phyloP scores from a whole-genome alignment of 2,797 vertebrate species.

The Oryzias dopingdopingensis region DNA sequence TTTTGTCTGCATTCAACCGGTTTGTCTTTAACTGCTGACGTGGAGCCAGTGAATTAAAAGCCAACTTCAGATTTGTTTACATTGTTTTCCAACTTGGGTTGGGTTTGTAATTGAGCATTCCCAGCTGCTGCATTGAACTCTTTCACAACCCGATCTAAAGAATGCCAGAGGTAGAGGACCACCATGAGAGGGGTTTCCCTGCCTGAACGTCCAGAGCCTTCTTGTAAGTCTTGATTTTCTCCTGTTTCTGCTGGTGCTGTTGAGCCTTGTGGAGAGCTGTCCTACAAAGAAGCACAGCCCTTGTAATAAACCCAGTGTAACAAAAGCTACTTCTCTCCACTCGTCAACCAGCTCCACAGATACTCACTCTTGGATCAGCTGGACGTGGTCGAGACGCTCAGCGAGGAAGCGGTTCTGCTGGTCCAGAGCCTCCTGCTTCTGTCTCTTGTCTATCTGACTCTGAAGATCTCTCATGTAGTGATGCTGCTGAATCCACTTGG shows the following conservation, averaged over 20 bases:
- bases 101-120: no score
- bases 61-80: no score
- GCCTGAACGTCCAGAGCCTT: slow-evolving; percentile 79
- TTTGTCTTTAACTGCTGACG: no score
- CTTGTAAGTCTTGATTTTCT: slow-evolving; percentile 69
- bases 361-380: slow-evolving; percentile 81
- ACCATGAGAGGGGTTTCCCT: slow-evolving; percentile 18
- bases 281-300: slow-evolving; percentile 46
- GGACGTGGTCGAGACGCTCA: slow-evolving; percentile 75
- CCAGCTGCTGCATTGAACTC: no score
- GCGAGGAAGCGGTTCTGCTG: slow-evolving; percentile 65
- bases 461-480: slow-evolving; percentile 72
- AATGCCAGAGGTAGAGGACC: no score
- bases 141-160: no score
- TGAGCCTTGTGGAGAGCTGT: slow-evolving; percentile 68
- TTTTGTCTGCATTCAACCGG: no score
- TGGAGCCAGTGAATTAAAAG: no score
- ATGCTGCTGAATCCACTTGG: slow-evolving; percentile 66
- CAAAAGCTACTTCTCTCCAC: background rate
- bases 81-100: no score
- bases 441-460: slow-evolving; percentile 65
- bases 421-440: slow-evolving; percentile 49
- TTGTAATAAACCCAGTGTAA: no score
- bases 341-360: background rate
- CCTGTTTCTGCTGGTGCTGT: slow-evolving; percentile 70